Evolutionary conservation across 2,888 invertebrate genomes (phyloP), one percentile per base, ranked within the genome.

Genomic region (Yponomeuta evonymella): DNA sequence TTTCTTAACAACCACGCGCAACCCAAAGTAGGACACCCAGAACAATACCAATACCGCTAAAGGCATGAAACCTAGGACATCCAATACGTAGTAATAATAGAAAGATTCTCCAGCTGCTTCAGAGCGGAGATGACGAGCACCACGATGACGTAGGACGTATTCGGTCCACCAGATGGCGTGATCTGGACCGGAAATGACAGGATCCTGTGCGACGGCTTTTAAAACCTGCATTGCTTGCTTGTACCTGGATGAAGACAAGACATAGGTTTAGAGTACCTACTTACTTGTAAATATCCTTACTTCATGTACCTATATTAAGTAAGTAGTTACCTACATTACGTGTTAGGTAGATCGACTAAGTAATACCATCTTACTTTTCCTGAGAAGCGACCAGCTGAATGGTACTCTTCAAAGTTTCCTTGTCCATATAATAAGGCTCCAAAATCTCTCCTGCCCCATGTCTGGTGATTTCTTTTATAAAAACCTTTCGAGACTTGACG

Each of bases 91-190:
- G 73, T 91, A 91, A 75, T 86, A 82, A 71, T 83, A 76, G 74
- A 84, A 84, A 9, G 86, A 80, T 11, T 86, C 73, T 29, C 89
- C 89, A 8, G 88, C 84, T 2, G 81, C 83, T 15, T 92, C 83
- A 10, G 93, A 89, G 12, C 89, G 86, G 8, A 93, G 81, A 74
- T 90, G 87, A 8, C 80, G 80, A 0, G 92, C 90, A 1, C 91
- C 91, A 33, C 84, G 79, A 72, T 93, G 86, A 30, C 88, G 84
- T 15, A 93, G 74, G 9, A 93, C 87, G 75, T 93, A 93, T 72
- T 94, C 93, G 2, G 93, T 93, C 93, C 93, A 93, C 87, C 90
- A 90, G 0, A 93, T 76, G 0, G 93, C 93, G 68, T 86, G 85
- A 64, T 93, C 92, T 2, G 91, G 90, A 1, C 89, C 90, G 33